phyloP scores from a whole-genome alignment of 2,113 vertebrate genomes.

The Serranochromis macrocephalus region DNA sequence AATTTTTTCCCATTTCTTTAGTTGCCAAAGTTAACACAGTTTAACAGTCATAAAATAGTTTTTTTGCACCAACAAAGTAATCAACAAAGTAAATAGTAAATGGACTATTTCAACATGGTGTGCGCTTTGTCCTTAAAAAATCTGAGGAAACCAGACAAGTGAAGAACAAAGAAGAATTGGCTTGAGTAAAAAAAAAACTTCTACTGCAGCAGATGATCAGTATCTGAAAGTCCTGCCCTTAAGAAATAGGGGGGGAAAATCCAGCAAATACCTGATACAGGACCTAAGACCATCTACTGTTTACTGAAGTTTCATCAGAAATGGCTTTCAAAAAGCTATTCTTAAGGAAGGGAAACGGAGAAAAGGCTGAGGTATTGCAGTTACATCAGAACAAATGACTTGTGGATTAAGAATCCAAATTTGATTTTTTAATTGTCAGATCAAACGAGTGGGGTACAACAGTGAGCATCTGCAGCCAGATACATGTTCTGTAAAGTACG shows the following conservation, averaged over 20 bases:
- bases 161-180: background rate
- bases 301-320: background rate
- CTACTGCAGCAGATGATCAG: background rate
- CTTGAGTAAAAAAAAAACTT: background rate
- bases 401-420: background rate
- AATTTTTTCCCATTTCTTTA: background rate
- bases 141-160: background rate
- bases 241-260: accelerated
- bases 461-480: background rate
- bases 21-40: background rate
- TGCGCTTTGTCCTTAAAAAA: background rate
- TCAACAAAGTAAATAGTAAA: background rate
- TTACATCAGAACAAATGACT: background rate
- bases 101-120: background rate
- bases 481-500: background rate
- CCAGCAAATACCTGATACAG: background rate
- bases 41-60: background rate
- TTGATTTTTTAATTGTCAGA: background rate
- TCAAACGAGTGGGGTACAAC: background rate
- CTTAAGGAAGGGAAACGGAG: background rate
- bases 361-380: background rate
- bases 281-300: background rate
- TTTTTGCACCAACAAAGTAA: background rate
- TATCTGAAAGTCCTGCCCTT: background rate
- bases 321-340: background rate